Evolutionary conservation across 2,797 vertebrate genomes (phyloP).

Genomic region (Amblyraja radiata): DNA sequence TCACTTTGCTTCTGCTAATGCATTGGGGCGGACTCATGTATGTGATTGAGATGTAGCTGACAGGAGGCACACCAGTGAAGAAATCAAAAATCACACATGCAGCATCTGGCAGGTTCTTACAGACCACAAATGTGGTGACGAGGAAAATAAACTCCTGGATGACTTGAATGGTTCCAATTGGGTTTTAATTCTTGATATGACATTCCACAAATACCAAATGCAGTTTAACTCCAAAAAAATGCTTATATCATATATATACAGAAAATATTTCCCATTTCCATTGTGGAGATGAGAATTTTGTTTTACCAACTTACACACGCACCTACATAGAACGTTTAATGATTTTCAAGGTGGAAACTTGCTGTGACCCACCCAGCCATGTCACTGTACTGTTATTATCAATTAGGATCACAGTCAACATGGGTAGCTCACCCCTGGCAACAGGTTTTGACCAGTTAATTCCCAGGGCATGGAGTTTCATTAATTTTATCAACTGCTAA

Average conservation of each 20-base stretch:
- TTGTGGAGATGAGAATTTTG: background rate
- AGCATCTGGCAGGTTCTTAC: slow-evolving; percentile 64
- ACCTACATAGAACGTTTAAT: background rate
- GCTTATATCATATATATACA: background rate
- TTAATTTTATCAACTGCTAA: background rate
- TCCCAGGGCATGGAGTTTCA: background rate
- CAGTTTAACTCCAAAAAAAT: background rate
- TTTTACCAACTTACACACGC: background rate
- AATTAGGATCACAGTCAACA: too few species aligned
- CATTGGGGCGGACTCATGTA: slow-evolving; percentile 72
- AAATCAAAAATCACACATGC: slow-evolving; percentile 73
- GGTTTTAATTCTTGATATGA: background rate
- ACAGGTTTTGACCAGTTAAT: too few species aligned
- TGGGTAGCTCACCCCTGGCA: too few species aligned
- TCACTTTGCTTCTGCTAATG: slow-evolving; percentile 83
- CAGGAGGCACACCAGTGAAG: slow-evolving; percentile 62
- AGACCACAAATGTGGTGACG: slow-evolving; percentile 52
- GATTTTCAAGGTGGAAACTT: too few species aligned
- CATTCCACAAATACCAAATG: background rate
- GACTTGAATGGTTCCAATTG: background rate
- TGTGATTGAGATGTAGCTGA: slow-evolving; percentile 91
- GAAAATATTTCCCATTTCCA: background rate
- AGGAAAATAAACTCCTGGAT: slow-evolving; percentile 41
- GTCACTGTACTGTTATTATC: too few species aligned
- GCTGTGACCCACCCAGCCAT: too few species aligned